Base-by-base conservation (phyloP, 2,113 vertebrate genomes). In the Aegotheles bennettii region DNA sequence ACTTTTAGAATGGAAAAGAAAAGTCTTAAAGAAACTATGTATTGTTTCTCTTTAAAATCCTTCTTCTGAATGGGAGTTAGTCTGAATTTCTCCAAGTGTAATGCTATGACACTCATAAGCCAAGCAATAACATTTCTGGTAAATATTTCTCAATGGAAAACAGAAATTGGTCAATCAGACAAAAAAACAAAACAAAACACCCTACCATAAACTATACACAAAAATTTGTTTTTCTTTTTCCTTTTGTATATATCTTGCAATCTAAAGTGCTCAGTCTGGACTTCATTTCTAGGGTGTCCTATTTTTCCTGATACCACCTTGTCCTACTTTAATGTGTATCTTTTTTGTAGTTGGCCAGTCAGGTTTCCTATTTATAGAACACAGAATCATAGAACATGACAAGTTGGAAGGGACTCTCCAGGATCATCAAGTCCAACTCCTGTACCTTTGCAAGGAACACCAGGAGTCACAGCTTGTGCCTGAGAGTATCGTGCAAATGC, bases 181-280 rank as follows among this genome's bases (percentile, higher is more conserved):
- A 54, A 65, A 82, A 29, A 1, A 1, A 0, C 11, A n/a, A n/a
- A n/a, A n/a, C n/a, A n/a, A n/a, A n/a, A n/a, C 8, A 45, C 14
- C 4, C 12, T 53, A 16, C 23, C 28, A 35, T 75, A 80, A 53
- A 3, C 8, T 53, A 53, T 53, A 60, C 1, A 38, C 11, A 43
- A 68, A 64, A 69, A 0, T 3, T n/a, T 57, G 3, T 59, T 59
- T 54, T 33, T 59, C 7, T 2, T 69, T 83, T 75, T 75, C 4
- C 4, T 45, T 70, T 80, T 45, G 3, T 26, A 29, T 61, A 5
- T 48, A 23, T 45, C 21, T 71, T 65, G 5, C 29, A 40, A 13
- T 75, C 33, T 65, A 35, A 54, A 56, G 2, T 23, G 11, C 10
- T 53, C 13, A 18, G 3, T 54, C 35, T 75, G 40, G 16, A 48